Evolutionary conservation across 2,113 vertebrate genomes (phyloP).

Genomic region (Campylomormyrus numenius): DNA sequence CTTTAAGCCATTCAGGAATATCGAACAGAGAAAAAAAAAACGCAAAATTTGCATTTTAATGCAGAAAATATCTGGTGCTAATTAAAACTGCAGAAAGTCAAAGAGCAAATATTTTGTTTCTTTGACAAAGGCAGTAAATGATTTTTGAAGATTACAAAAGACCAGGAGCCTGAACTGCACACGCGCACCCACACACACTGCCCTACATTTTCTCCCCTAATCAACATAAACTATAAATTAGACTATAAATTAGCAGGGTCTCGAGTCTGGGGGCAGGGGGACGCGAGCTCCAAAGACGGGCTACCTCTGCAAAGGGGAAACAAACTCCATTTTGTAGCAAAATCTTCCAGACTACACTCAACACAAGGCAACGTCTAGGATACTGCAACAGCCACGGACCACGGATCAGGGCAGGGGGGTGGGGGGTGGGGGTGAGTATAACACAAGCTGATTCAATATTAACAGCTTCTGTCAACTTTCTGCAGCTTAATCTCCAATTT

Average conservation of each 20-base stretch:
- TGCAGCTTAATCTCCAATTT: constrained; percentile 25
- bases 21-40: neutral
- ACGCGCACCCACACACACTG: neutral
- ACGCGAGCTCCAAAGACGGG: neutral
- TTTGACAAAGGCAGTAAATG: constrained; percentile 18
- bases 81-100: constrained; percentile 20
- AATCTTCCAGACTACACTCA: neutral
- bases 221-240: neutral
- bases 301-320: neutral
- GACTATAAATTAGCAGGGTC: neutral
- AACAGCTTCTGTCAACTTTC: constrained; percentile 32
- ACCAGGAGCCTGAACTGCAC: neutral
- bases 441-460: constrained; percentile 25
- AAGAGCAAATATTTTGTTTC: constrained; percentile 18
- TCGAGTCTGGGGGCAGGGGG: neutral
- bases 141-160: neutral
- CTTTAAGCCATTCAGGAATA: constrained; percentile 26
- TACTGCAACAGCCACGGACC: neutral
- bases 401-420: neutral
- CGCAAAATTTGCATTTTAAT: constrained; percentile 27
- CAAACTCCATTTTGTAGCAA: neutral
- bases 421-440: neutral
- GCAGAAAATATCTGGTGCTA: constrained; percentile 21
- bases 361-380: neutral
- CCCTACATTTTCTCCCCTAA: neutral